Percentiles rank a stretch among this genome's conserved stretches.
These are phyloP conservation scores for Lutjanus argentimaculatus DNA, from an alignment of 2,797 vertebrate species.

Conservation along the genomic window DNA sequence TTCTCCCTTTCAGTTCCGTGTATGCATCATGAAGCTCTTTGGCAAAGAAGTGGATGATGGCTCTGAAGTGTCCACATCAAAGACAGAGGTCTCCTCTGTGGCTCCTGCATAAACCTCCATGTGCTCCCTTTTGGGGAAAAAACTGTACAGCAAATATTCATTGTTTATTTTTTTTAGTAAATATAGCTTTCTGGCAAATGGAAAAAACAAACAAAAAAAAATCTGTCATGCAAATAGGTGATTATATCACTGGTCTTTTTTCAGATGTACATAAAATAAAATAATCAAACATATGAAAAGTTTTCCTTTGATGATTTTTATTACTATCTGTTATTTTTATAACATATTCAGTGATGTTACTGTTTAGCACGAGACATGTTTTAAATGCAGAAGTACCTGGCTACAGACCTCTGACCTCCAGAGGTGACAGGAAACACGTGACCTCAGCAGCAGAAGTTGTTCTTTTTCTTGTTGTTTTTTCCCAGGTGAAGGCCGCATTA, in stretches of 20 bases:
- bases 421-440: too few species aligned
- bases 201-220: conserved; percentile 59
- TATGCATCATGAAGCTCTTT: conserved; percentile 92
- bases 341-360: background rate
- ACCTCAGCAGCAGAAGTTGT: too few species aligned
- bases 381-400: too few species aligned
- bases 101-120: conserved; percentile 86
- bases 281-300: conserved; percentile 16
- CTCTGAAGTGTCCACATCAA: conserved; percentile 91
- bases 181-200: conserved; percentile 76
- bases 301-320: background rate
- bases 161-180: conserved; percentile 49
- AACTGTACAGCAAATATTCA: conserved; percentile 72
- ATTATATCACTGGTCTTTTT: conserved; percentile 33
- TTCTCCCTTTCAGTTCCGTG: conserved; percentile 85
- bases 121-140: conserved; percentile 24
- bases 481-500: too few species aligned
- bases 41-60: conserved; percentile 91
- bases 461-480: too few species aligned
- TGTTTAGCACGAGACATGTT: background rate
- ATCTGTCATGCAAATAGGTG: conserved; percentile 24
- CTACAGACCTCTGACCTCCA: too few species aligned
- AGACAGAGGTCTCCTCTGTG: conserved; percentile 92
- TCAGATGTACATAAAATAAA: conserved; percentile 25
- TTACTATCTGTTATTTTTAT: too few species aligned